Evolutionary conservation across 2,888 invertebrate genomes (phyloP).

Genomic region (Noctua fimbriata): DNA sequence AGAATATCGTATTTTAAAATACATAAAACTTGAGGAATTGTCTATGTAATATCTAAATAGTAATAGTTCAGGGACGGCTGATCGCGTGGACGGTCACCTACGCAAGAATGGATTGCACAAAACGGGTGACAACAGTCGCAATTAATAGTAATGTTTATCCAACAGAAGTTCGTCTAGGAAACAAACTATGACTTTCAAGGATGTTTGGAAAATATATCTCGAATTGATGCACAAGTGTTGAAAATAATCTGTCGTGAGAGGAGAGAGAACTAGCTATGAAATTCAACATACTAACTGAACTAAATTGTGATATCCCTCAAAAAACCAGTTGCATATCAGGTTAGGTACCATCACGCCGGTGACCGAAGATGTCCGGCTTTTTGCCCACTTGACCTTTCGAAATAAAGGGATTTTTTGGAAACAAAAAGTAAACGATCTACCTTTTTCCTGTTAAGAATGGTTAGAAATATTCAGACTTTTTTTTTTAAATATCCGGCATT

Average conservation of each 20-base stretch:
- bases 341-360: neutral
- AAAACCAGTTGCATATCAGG: neutral
- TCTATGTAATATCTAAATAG: constrained; percentile 5
- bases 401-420: neutral
- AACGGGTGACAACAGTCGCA: constrained; percentile 36
- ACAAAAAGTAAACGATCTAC: neutral
- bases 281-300: neutral
- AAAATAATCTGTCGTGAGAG: neutral
- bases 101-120: constrained; percentile 58
- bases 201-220: neutral
- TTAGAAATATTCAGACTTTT: neutral
- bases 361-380: neutral
- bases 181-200: constrained; percentile 15
- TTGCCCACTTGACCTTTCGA: rapidly evolving
- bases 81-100: constrained; percentile 58
- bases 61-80: constrained; percentile 54
- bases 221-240: neutral
- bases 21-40: constrained; percentile 22
- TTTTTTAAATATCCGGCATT: neutral
- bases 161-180: neutral
- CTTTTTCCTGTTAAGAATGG: neutral
- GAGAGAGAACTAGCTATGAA: neutral
- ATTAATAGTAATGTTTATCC: constrained; percentile 13
- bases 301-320: neutral
- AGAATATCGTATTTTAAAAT: neutral